These are phyloP conservation scores for Autographa gamma DNA, from an alignment of 2,888 invertebrate genomes.

Conservation along the genomic window DNA sequence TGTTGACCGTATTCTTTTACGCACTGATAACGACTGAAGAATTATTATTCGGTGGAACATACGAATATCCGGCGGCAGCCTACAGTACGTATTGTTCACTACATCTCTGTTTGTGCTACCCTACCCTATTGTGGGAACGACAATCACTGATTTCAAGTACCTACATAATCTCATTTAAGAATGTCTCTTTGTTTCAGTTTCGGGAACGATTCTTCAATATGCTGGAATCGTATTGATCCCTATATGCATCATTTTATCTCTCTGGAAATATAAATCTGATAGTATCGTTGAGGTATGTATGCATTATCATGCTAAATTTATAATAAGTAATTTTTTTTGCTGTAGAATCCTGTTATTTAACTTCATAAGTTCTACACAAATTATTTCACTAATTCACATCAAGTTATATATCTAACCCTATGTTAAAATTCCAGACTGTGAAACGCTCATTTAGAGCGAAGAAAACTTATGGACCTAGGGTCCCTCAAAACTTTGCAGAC, in stretches of 20 bases:
- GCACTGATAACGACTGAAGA: conserved; percentile 90
- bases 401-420: background rate
- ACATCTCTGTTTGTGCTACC: background rate
- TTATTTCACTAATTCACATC: no score
- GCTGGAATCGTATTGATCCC: conserved; percentile 81
- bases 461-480: conserved; percentile 85
- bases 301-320: background rate
- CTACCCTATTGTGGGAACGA: background rate
- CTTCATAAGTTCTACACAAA: background rate
- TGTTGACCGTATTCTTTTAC: conserved; percentile 92
- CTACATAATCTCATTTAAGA: background rate
- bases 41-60: conserved; percentile 89
- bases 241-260: conserved; percentile 71
- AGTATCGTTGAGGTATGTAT: conserved; percentile 69
- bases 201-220: conserved; percentile 78
- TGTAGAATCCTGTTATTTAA: background rate
- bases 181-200: conserved; percentile 71
- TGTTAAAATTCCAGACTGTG: conserved; percentile 74
- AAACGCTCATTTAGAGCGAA: conserved; percentile 82
- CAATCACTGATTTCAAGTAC: background rate
- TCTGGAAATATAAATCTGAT: conserved; percentile 79
- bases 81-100: conserved; percentile 84
- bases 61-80: conserved; percentile 89
- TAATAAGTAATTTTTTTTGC: no score
- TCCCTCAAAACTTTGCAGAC: conserved; percentile 83